Conservation (phyloP, 1,140 invertebrate species). For the Meloidogyne exigua region DNA sequence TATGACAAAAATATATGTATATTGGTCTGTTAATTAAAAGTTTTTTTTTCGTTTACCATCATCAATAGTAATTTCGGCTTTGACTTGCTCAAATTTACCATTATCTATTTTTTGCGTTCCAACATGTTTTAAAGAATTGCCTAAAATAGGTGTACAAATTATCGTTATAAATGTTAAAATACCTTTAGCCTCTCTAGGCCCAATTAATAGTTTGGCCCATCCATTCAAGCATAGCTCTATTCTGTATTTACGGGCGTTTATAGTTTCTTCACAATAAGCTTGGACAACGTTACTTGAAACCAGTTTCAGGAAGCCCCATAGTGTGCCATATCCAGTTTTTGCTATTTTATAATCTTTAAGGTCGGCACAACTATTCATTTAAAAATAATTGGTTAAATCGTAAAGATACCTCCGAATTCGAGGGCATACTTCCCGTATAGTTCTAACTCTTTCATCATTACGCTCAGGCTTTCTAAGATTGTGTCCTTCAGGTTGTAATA, state of each 20-base stretch:
- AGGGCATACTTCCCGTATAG: not conserved
- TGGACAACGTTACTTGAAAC: conserved; percentile 17
- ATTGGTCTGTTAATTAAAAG: not conserved
- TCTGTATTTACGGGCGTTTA: not conserved
- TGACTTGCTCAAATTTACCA: conserved; percentile 16
- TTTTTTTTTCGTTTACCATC: not conserved
- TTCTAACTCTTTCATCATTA: not conserved
- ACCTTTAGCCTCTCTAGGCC: conserved; percentile 12
- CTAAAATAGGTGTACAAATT: not conserved
- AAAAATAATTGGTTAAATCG: not conserved
- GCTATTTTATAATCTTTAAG: not conserved
- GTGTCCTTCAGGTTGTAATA: not conserved
- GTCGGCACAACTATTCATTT: not conserved
- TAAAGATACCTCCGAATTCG: not conserved
- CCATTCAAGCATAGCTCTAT: conserved; percentile 22
- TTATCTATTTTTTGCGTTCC: conserved; percentile 6
- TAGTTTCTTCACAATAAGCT: conserved; percentile 25
- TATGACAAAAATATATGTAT: not conserved
- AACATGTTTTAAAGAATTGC: not conserved
- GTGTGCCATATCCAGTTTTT: not conserved
- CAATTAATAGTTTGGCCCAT: conserved; percentile 15
- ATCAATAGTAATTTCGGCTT: conserved; percentile 2
- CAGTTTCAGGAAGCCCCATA: conserved; percentile 5
- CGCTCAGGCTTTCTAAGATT: not conserved
- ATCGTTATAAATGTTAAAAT: not conserved